Evolutionary conservation across 2,113 vertebrate genomes (phyloP).

Genomic region (Daboia siamensis): DNA sequence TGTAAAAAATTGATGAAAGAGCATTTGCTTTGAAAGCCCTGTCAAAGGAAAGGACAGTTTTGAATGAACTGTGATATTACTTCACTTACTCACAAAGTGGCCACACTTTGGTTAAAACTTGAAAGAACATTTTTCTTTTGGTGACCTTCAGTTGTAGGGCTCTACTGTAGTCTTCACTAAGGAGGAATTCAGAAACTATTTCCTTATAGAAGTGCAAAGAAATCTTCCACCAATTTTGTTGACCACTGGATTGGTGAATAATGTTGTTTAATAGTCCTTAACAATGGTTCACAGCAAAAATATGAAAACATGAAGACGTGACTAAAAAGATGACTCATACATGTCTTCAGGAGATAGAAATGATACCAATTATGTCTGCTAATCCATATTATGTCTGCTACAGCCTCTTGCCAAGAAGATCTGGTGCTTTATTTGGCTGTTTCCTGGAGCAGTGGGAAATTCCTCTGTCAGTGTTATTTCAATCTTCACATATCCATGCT

Average conservation of each 20-base stretch:
- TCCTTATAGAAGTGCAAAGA: not conserved
- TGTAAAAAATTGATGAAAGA: not conserved
- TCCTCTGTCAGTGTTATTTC: slow-evolving; percentile 51
- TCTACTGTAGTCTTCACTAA: not conserved
- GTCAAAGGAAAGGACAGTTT: not conserved
- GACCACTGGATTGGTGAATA: not conserved
- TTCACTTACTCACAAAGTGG: not conserved
- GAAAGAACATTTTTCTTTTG: not conserved
- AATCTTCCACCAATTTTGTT: not conserved
- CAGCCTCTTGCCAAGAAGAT: slow-evolving; percentile 51
- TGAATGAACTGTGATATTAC: not conserved
- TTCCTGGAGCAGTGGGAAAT: slow-evolving; percentile 56
- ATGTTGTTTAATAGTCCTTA: not conserved
- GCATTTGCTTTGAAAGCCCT: not conserved
- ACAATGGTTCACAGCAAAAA: slow-evolving; percentile 33
- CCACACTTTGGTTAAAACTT: not conserved
- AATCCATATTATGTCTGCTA: slow-evolving; percentile 62
- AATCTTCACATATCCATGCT: slow-evolving; percentile 45
- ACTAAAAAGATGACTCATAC: slow-evolving; percentile 56
- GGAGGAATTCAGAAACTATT: not conserved
- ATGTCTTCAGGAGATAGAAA: slow-evolving; percentile 57
- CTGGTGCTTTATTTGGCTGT: slow-evolving; percentile 49
- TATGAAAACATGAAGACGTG: slow-evolving; percentile 50
- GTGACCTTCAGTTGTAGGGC: not conserved
- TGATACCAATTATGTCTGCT: slow-evolving; percentile 56